Percentiles rank a stretch among this genome's conserved stretches.
Evolutionary conservation across 2,797 vertebrate genomes (phyloP).

Genomic region (Falco berigora): DNA sequence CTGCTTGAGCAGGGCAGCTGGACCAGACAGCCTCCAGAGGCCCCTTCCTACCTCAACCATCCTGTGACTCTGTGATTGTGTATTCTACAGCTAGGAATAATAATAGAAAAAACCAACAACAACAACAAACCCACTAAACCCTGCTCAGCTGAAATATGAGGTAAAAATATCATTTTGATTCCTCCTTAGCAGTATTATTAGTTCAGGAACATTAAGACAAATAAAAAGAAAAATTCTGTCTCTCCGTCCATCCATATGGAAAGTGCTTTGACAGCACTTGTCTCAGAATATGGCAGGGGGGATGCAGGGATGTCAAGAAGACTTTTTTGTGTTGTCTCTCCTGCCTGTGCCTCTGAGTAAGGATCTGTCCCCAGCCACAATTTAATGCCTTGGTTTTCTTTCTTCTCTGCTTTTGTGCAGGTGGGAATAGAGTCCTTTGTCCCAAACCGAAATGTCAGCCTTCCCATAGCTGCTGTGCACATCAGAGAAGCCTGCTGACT

Average conservation of each 20-base stretch:
- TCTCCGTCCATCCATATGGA: neutral
- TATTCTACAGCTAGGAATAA: neutral
- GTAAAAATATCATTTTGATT: neutral
- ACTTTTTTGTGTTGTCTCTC: neutral
- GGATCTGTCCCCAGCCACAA: neutral
- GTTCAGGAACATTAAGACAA: neutral
- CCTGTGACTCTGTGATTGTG: neutral
- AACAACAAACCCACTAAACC: neutral
- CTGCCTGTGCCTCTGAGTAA: neutral
- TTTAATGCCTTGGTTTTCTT: neutral
- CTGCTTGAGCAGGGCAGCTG: neutral
- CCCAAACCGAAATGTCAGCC: neutral
- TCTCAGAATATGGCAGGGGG: fast-evolving
- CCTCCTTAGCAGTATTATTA: neutral
- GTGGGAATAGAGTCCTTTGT: neutral
- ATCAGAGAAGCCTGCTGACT: neutral
- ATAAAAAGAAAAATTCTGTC: neutral
- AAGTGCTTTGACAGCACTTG: neutral
- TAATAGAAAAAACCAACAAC: neutral
- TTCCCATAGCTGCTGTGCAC: neutral
- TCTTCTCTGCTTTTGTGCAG: neutral
- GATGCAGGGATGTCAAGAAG: neutral
- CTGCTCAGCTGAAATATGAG: neutral
- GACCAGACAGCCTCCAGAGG: neutral
- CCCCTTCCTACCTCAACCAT: neutral